Conservation (phyloP, 2,113 vertebrate species). For the Martes martes region DNA sequence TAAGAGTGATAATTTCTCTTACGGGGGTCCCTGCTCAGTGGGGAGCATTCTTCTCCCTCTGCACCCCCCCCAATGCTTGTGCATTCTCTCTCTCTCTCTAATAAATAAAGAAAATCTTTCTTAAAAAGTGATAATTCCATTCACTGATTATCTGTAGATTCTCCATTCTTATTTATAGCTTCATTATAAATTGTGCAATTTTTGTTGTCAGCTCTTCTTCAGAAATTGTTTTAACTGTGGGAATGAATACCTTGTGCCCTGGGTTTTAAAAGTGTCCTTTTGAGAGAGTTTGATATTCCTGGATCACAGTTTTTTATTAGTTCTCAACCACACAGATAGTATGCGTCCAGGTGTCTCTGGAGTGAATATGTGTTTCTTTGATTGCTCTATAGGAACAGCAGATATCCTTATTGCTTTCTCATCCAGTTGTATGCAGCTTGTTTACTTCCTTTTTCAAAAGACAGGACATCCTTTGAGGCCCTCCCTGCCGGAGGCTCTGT, state of each 20-base stretch:
- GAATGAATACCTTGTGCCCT: not conserved
- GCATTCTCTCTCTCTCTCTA: not conserved
- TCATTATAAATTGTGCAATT: not conserved
- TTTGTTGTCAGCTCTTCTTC: not conserved
- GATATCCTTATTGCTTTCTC: not conserved
- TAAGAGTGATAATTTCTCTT: not conserved
- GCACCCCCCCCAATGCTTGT: not conserved
- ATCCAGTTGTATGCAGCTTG: not conserved
- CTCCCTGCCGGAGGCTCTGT: not conserved
- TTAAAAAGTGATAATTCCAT: not conserved
- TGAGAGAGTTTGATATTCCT: not conserved
- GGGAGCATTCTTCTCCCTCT: not conserved
- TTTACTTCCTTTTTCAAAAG: not conserved
- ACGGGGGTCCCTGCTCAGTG: not conserved
- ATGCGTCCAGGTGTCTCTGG: not conserved
- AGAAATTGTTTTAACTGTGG: not conserved
- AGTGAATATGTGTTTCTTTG: not conserved
- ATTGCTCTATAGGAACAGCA: not conserved
- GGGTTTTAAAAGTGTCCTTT: not conserved
- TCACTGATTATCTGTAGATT: not conserved
- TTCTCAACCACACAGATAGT: not conserved
- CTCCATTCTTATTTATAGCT: not conserved
- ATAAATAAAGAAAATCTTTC: not conserved
- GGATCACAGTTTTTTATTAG: not conserved
- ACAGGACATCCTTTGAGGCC: not conserved